Base-by-base conservation (phyloP, 2,797 vertebrate genomes). In the Pelochelys cantorii region DNA sequence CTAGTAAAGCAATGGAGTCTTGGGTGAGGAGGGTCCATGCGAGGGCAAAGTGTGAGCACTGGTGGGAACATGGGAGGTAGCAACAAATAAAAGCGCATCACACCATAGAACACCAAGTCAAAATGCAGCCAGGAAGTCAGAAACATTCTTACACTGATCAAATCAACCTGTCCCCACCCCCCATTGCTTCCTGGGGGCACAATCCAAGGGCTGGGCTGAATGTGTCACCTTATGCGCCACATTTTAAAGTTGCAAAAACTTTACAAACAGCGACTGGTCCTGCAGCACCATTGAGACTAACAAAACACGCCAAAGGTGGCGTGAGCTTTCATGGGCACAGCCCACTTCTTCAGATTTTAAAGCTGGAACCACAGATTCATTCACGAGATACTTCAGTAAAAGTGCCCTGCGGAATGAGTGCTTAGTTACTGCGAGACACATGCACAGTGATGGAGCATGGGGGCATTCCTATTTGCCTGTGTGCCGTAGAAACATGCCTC, bases 341-440 rank as follows among this genome's bases (percentile, higher is more conserved):
- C 42, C 42, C 42, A 48, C 42, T 48, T 8, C 42, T 48, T 48
- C 57, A 12, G 27, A 59, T 59, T 59, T 27, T 27, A 59, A 25
- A 86, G 81, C 77, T 87, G 79, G 59, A 87, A 91, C 20, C 83
- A 92, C 37, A 85, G 31, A 85, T 84, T 83, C 54, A 81, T 68
- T 13, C 53, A n/a, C 1, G 62, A n/a, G 25, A 75, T 34, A 79
- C 91, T 25, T 4, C 65, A 80, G 29, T 4, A 77, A 82, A 20
- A 79, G 68, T 77, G 79, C 48, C 37, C 23, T 1, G 42, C 84
- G 11, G 5, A 55, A 25, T 53, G 68, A 86, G n/a, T 11, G 15
- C 59, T 18, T 2, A 0, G 13, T 34, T 55, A 42, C 0, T 2
- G 29, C 56, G 78, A 37, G 84, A 53, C 11, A 2, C 1, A 14